A percentile compares a stretch with the other conserved stretches of the same genome.
Evolutionary conservation across 2,113 vertebrate genomes (phyloP).

Genomic region (Dendropsophus ebraccatus): DNA sequence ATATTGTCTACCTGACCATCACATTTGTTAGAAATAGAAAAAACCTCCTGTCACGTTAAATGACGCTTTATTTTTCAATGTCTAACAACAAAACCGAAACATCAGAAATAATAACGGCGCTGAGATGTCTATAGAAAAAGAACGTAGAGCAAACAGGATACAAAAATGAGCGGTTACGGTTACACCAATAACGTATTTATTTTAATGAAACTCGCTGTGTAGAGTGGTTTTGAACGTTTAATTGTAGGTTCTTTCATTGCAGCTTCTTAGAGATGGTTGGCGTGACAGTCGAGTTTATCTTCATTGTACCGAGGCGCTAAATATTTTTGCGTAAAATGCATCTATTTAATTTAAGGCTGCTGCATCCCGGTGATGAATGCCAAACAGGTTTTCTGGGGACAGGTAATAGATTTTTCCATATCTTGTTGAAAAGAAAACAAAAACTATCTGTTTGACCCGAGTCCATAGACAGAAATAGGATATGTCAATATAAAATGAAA

Average conservation of each 20-base stretch:
- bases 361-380: conserved; percentile 58
- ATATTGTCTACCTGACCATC: too few relatives aligned
- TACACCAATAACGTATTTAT: conserved; percentile 1
- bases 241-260: conserved; percentile 5
- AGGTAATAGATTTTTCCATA: conserved; percentile 27
- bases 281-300: conserved; percentile 63
- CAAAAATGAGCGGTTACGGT: background rate
- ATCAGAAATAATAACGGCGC: background rate
- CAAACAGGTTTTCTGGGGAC: conserved; percentile 38
- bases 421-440: conserved; percentile 4
- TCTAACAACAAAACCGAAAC: too few relatives aligned
- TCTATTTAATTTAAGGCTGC: conserved; percentile 63
- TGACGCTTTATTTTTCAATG: too few relatives aligned
- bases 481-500: conserved; percentile 60
- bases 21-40: too few relatives aligned
- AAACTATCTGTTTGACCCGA: conserved; percentile 22
- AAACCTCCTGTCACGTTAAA: too few relatives aligned
- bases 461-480: conserved; percentile 54
- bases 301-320: conserved; percentile 65
- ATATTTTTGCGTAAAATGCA: conserved; percentile 59
- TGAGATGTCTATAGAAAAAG: background rate
- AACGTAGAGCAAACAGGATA: background rate
- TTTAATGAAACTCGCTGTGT: background rate
- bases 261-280: background rate
- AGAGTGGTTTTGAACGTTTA: background rate